Conservation (phyloP, 2,113 vertebrate species). For the Lamprologus ornatipinnis region DNA sequence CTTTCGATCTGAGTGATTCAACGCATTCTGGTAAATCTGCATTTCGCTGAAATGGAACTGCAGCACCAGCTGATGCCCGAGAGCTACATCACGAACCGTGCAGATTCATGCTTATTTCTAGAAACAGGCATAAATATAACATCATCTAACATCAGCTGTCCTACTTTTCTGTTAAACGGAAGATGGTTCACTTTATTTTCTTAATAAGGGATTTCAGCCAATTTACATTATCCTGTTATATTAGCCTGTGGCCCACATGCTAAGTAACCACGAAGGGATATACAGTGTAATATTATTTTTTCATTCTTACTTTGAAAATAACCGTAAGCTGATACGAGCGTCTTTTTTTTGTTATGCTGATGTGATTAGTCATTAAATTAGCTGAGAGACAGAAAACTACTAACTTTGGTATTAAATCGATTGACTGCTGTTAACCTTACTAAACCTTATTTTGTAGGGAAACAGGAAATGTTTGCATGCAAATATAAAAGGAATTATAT, state of each 20-base stretch:
- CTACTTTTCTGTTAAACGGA: not conserved
- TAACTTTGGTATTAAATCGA: not conserved
- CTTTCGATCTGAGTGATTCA: constrained; percentile 43
- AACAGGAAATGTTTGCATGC: not conserved
- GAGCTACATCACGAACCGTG: not conserved
- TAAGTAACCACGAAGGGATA: not conserved
- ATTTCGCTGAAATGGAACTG: not conserved
- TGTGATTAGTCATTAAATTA: not conserved
- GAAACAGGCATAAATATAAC: not conserved
- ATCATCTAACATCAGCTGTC: not conserved
- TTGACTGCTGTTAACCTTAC: not conserved
- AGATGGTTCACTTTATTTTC: not conserved
- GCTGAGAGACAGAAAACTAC: not conserved
- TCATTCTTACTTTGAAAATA: not conserved
- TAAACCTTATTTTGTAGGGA: not conserved
- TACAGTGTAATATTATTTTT: not conserved
- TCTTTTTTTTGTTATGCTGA: not conserved
- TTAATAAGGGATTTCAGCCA: not conserved
- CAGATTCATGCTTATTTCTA: not conserved
- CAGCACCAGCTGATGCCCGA: not conserved
- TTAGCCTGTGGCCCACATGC: not conserved
- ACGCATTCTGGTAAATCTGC: constrained; percentile 30
- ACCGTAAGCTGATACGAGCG: not conserved
- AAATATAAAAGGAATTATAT: not conserved
- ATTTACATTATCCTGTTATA: not conserved